Base-by-base conservation (phyloP, 2,888 invertebrate species). In the Drosophila algonquin region DNA sequence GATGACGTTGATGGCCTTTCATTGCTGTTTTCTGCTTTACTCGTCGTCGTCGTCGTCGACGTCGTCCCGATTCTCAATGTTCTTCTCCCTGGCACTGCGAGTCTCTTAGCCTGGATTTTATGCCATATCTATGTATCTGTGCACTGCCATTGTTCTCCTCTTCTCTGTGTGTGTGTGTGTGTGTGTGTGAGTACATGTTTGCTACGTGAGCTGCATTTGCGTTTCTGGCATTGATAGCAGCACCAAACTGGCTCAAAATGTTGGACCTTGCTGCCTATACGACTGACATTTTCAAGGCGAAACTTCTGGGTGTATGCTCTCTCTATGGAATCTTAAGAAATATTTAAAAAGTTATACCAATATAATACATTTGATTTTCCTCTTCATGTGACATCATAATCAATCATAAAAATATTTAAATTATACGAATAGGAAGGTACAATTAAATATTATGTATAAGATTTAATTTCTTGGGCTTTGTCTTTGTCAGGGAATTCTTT, bases 1-100 rank as follows among this genome's bases (percentile, higher is more conserved):
- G 76, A 79, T 84, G 83, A 77, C 83, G 74, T 77, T 85, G 80
- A 85, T 80, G 83, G 77, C 53, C 77, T 80, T 85, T 81, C 81
- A 81, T 74, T 75, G 86, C 57, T 47, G 21, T 61, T 61, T 57
- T 32, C 65, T 61, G 67, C 81, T 73, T 65, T 44, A 35, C 35
- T 5, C 35, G 63, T 45, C 63, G 73, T 63, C 64, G 21, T 21
- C 21, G 21, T 21, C 21, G 21, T 21, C 21, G 21, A 21, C 21
- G 21, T 21, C 63, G 73, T 63, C 64, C 73, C 64, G 73, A 58
- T 71, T 70, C 62, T 79, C 69, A 67, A 69, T 79, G 79, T 64
- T 74, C 76, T 67, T 74, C 76, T 69, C 54, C 63, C 57, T 55
- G 67, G 57, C 54, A 54, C 63, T 55, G 40, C 6, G 14, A 40